These are phyloP conservation scores for Meteorus sp. DNA, from an alignment of 1,140 invertebrate species.

Conservation along the genomic window DNA sequence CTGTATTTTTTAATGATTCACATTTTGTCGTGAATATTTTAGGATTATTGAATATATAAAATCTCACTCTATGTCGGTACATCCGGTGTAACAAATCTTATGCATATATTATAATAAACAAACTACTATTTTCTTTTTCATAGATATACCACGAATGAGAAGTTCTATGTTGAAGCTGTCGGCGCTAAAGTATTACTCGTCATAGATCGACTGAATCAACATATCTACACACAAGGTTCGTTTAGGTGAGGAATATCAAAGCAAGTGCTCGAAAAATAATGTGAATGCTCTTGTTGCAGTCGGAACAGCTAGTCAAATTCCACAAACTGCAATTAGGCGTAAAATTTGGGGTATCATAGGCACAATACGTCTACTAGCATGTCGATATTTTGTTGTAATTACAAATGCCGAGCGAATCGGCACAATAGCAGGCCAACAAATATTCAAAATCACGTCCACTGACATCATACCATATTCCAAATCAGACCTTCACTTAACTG, in stretches of 20 bases:
- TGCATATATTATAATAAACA: not conserved
- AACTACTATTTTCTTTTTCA: conserved; percentile 35
- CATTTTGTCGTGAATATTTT: not conserved
- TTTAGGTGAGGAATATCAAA: not conserved
- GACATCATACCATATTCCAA: conserved; percentile 87
- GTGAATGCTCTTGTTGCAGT: conserved; percentile 38
- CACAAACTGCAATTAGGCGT: conserved; percentile 65
- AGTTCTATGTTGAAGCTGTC: conserved; percentile 72
- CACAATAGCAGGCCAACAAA: conserved; percentile 79
- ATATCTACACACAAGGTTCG: conserved; percentile 68
- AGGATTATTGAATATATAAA: no score
- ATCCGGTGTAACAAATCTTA: not conserved
- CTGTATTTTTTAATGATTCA: conserved; percentile 5
- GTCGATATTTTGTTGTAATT: conserved; percentile 88
- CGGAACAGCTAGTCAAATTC: conserved; percentile 63
- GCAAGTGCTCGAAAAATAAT: not conserved
- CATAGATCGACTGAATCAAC: conserved; percentile 72
- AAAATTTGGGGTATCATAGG: conserved; percentile 90
- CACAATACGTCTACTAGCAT: conserved; percentile 81
- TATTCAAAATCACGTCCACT: conserved; percentile 82
- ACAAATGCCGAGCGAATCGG: conserved; percentile 85
- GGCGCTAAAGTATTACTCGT: conserved; percentile 66
- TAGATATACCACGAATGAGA: conserved; percentile 73
- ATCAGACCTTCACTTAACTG: conserved; percentile 81
- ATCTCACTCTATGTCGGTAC: no score